Evolutionary conservation across 2,888 invertebrate species (phyloP).

Genomic region (Ectemnius cavifrons): DNA sequence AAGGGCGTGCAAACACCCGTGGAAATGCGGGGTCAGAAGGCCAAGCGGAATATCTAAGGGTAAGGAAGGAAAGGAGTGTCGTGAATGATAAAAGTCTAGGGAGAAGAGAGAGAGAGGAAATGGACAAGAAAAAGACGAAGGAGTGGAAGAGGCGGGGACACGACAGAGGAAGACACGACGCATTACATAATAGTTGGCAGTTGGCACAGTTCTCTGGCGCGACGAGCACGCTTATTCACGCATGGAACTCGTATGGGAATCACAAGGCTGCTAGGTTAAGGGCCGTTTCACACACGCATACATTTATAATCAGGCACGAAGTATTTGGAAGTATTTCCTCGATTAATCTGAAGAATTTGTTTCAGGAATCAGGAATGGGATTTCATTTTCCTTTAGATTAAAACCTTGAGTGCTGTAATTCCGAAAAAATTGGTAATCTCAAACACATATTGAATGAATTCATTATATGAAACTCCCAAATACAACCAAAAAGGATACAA

Average conservation of each 20-base stretch:
- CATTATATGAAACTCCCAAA: too few species aligned
- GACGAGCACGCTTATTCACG: conserved; percentile 56
- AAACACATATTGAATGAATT: too few species aligned
- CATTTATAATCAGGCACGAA: too few species aligned
- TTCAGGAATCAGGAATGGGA: too few species aligned
- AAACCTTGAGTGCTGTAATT: too few species aligned
- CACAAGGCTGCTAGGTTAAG: conserved; percentile 51
- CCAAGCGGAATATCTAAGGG: conserved; percentile 21
- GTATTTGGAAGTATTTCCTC: too few species aligned
- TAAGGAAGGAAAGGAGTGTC: conserved; percentile 22
- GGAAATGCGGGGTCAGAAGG: conserved; percentile 26
- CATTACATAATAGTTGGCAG: conserved; percentile 67
- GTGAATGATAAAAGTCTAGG: conserved; percentile 24
- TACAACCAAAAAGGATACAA: too few species aligned
- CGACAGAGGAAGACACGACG: conserved; percentile 47
- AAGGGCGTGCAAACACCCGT: conserved; percentile 25
- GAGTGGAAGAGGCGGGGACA: conserved; percentile 17
- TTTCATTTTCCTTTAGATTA: too few species aligned
- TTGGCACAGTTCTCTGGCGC: conserved; percentile 66
- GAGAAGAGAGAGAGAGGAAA: conserved; percentile 45
- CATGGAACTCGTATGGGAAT: conserved; percentile 47
- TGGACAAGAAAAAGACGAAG: conserved; percentile 55
- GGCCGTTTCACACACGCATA: conserved; percentile 48
- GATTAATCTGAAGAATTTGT: too few species aligned
- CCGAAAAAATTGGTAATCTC: too few species aligned